Conservation (phyloP, 2,797 vertebrate species). For the Lutjanus campechanus region DNA sequence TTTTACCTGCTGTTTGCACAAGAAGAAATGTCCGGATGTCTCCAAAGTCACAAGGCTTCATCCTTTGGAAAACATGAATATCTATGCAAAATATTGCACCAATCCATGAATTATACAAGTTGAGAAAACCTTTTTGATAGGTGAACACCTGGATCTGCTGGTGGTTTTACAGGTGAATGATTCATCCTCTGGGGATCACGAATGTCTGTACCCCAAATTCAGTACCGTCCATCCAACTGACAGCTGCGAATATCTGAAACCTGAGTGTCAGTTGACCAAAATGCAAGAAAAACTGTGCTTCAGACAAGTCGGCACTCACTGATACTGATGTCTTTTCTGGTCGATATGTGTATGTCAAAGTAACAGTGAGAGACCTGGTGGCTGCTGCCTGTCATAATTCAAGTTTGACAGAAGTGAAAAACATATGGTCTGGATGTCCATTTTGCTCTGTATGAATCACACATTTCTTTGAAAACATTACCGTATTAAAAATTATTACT, state of each 20-base stretch:
- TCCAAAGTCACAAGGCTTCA: neutral
- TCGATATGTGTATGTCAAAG: constrained; percentile 43
- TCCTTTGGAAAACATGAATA: neutral
- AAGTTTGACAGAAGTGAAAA: constrained; percentile 26
- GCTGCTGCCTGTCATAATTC: constrained; percentile 48
- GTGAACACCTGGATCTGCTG: no score
- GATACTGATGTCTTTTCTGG: constrained; percentile 29
- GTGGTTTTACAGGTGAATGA: no score
- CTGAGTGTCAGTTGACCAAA: constrained; percentile 55
- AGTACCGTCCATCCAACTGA: neutral
- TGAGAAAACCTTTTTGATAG: no score
- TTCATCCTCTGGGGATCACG: neutral
- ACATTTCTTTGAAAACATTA: constrained; percentile 4
- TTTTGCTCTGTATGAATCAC: constrained; percentile 8
- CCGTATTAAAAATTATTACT: neutral
- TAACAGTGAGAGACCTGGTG: constrained; percentile 22
- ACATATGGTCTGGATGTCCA: constrained; percentile 7
- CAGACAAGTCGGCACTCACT: constrained; percentile 15
- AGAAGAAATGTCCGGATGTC: neutral
- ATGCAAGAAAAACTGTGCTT: constrained; percentile 23
- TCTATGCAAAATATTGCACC: neutral
- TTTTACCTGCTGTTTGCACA: neutral
- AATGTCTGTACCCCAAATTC: neutral
- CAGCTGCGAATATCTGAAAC: constrained; percentile 16
- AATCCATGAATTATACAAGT: no score